These are phyloP conservation scores for Watsonalla cultraria DNA, from an alignment of 2,888 invertebrate species.

Conservation along the genomic window DNA sequence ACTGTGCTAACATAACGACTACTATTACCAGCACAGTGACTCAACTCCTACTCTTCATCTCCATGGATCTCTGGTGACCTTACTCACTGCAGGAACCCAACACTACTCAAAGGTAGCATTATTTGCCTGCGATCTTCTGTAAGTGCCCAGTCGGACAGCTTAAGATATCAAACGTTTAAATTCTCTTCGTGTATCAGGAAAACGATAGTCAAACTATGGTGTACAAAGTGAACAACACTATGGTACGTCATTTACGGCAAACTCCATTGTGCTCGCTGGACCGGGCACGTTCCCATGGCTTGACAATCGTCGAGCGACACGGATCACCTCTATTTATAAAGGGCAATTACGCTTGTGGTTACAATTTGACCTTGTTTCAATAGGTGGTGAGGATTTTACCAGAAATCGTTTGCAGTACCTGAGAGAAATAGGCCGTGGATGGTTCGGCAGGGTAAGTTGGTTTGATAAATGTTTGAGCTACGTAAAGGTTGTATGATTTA, in stretches of 20 bases:
- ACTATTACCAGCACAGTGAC: no score
- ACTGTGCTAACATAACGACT: no score
- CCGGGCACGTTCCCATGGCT: conserved; percentile 36
- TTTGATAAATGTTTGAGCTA: neutral
- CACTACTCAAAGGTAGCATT: no score
- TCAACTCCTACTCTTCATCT: no score
- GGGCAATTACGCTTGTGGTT: neutral
- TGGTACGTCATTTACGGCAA: neutral
- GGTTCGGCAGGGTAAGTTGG: conserved; percentile 86
- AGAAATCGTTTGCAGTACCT: conserved; percentile 88
- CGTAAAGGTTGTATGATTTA: neutral
- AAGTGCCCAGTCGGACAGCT: no score
- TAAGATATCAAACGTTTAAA: no score
- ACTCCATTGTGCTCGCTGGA: conserved; percentile 31
- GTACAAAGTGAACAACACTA: neutral
- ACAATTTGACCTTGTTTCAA: neutral
- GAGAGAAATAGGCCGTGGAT: conserved; percentile 88
- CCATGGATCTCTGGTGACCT: no score
- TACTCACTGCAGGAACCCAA: no score
- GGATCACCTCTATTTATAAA: conserved; percentile 2
- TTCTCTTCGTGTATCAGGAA: neutral
- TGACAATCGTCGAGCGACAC: conserved; percentile 10
- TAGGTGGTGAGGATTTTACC: conserved; percentile 81
- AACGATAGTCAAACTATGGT: neutral
- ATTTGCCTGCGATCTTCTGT: no score